A percentile compares a stretch with the other conserved stretches of the same genome.
Conservation (phyloP, 92 coral and sea anemone species). For the Zoanthus gigantus region DNA sequence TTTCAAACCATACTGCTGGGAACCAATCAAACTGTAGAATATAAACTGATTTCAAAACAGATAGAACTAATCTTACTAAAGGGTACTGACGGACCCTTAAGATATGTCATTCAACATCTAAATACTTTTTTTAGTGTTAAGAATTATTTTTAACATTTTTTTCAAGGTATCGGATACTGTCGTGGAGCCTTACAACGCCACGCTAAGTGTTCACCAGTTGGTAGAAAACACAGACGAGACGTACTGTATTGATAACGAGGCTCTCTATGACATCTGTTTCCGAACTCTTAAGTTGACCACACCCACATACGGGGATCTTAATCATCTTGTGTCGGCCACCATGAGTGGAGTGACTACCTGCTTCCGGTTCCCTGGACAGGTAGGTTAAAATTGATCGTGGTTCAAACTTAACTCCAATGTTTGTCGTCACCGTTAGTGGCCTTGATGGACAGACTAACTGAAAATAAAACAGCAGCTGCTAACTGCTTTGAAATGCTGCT, state of each 20-base stretch:
- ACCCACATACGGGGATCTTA: conserved; percentile 95
- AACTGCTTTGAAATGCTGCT: too few species aligned
- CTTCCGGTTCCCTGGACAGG: conserved; percentile 94
- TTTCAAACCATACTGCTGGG: background rate
- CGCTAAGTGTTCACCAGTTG: conserved; percentile 90
- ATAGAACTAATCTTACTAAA: too few species aligned
- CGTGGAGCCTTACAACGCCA: conserved; percentile 94
- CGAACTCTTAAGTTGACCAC: conserved; percentile 89
- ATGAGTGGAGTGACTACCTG: conserved; percentile 98
- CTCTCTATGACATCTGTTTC: conserved; percentile 96
- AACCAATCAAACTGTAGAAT: background rate
- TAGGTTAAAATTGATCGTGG: background rate
- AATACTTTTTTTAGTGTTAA: too few species aligned
- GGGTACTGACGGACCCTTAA: too few species aligned
- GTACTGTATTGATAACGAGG: conserved; percentile 95
- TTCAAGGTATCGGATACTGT: conserved; percentile 81
- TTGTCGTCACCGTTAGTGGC: too few species aligned
- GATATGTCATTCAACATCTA: too few species aligned
- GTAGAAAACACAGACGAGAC: conserved; percentile 96
- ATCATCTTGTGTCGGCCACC: conserved; percentile 90
- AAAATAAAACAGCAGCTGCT: too few species aligned
- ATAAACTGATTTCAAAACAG: too few species aligned
- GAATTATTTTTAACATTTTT: background rate
- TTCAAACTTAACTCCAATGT: too few species aligned
- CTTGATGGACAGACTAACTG: too few species aligned